Conservation (phyloP, 2,113 vertebrate species). For the Scophthalmus maximus region DNA sequence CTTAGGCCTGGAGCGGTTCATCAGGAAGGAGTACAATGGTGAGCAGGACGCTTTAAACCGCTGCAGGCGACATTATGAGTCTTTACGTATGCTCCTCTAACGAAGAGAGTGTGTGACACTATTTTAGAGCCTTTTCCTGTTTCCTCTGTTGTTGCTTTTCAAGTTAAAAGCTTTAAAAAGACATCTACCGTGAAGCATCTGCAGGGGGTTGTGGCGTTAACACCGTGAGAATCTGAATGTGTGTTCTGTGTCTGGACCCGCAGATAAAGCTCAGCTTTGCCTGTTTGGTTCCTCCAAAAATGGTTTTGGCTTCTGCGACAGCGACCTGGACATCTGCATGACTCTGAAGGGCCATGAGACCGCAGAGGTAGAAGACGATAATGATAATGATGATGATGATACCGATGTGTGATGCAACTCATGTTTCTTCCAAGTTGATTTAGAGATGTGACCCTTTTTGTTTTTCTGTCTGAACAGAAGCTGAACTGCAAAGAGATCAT, state of each 20-base stretch:
- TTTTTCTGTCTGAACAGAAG: slow-evolving; percentile 83
- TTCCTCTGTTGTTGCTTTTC: background rate
- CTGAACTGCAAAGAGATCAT: slow-evolving; percentile 99
- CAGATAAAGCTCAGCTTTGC: slow-evolving; percentile 96
- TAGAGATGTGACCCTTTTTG: background rate
- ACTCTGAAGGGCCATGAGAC: slow-evolving; percentile 97
- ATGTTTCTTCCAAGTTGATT: background rate
- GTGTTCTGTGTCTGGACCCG: background rate
- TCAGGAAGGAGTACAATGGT: slow-evolving; percentile 97
- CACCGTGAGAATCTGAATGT: background rate
- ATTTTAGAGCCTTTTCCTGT: background rate
- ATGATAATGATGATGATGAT: no score
- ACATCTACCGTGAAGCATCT: background rate
- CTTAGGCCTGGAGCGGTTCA: slow-evolving; percentile 93
- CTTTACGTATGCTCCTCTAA: background rate
- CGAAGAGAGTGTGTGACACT: no score
- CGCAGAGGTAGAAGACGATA: slow-evolving; percentile 91
- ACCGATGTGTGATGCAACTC: background rate
- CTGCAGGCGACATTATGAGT: no score
- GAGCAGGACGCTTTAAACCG: slow-evolving; percentile 52
- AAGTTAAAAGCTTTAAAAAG: background rate
- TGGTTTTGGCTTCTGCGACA: slow-evolving; percentile 98
- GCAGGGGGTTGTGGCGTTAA: background rate
- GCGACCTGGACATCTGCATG: slow-evolving; percentile 99
- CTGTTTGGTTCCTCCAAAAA: slow-evolving; percentile 99